Evolutionary conservation across 1,140 invertebrate species (phyloP).

Genomic region (Temnothorax curvispinosus): DNA sequence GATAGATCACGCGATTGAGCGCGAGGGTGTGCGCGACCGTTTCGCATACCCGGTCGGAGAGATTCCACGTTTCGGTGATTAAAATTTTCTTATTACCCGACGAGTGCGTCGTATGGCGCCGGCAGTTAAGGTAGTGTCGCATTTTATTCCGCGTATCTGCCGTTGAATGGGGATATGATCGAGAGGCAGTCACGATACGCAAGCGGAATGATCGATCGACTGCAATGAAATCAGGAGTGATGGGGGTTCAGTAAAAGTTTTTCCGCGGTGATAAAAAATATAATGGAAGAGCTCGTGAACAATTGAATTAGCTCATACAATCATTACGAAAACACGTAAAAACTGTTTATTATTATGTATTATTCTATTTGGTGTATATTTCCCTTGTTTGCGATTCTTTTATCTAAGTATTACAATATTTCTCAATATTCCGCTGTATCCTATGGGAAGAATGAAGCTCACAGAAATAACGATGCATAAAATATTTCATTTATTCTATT

Average conservation of each 20-base stretch:
- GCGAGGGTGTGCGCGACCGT: background rate
- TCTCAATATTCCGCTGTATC: background rate
- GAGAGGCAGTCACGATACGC: background rate
- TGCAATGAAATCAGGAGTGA: background rate
- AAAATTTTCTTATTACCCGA: slow-evolving; percentile 54
- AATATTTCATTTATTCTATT: slow-evolving; percentile 39
- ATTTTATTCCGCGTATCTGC: background rate
- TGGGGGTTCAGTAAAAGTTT: background rate
- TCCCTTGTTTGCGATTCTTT: background rate
- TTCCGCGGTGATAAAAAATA: background rate
- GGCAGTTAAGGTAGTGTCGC: slow-evolving; percentile 15
- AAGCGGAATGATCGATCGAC: background rate
- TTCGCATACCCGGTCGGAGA: background rate
- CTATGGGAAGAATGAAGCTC: background rate
- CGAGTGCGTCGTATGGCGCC: background rate
- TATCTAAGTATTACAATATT: background rate
- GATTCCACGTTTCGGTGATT: slow-evolving; percentile 47
- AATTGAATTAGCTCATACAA: background rate
- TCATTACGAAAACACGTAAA: background rate
- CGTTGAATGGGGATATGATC: background rate
- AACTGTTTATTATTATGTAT: background rate
- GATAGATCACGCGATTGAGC: background rate
- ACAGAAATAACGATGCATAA: background rate
- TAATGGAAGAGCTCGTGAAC: background rate
- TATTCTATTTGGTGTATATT: background rate